Base-by-base conservation (phyloP, 2,888 invertebrate species). In the Dugesia japonica region DNA sequence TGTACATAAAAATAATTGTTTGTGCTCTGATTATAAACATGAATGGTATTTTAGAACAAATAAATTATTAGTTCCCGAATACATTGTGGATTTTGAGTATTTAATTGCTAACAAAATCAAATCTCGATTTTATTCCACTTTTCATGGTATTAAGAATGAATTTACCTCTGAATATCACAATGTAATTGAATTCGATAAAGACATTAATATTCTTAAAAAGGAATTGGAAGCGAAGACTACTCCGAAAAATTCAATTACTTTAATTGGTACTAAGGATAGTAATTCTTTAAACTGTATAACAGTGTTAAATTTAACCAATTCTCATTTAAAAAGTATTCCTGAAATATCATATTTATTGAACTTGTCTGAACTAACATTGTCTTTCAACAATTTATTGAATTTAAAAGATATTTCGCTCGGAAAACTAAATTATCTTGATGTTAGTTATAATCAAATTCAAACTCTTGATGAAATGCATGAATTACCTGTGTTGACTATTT, bases 81-180 rank as follows among this genome's bases (percentile, higher is more conserved):
- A 84, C 79, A 81, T 85, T 42, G 80, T 85, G 26, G 83, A 85
- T 76, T 84, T 83, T 82, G 84, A 85, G 79, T 85, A 85, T 78
- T 78, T 83, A 26, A 83, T 82, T 1, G 27, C 27, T 26, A 78
- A 31, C 27, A 7, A 17, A 23, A 28, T 42, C 1, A 15, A 0
- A 4, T 78, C 76, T 20, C 77, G 28, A 0, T 77, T 77, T 71
- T 71, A 77, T 71, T 27, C 78, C 27, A 73, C 71, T 75, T 26
- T 75, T 26, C 26, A 75, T 75, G 74, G 71, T 13, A 13, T 38
- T 17, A 38, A 38, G 17, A n/a, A n/a, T n/a, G 38, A 38, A 17
- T 13, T 13, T 38, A 17, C 38, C 17, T 17, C 9, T 17, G 13
- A 9, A 13, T 13, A 38, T 9, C 9, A 9, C 9, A 9, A 38